Percentiles rank a stretch among this genome's conserved stretches.
Evolutionary conservation across 2,888 invertebrate species (phyloP).

Genomic region (Protonemura montana): DNA sequence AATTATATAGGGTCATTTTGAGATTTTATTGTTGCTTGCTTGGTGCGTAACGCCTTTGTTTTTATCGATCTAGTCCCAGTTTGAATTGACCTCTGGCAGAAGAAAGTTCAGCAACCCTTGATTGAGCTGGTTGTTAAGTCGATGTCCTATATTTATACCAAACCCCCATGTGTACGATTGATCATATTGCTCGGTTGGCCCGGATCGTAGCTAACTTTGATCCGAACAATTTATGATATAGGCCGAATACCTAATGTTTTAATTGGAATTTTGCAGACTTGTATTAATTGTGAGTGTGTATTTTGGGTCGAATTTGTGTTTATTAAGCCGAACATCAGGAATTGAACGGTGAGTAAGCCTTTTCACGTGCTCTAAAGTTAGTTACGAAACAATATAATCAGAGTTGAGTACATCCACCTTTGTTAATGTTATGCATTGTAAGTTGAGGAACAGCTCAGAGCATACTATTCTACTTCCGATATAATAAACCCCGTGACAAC

Average conservation of each 20-base stretch:
- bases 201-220: neutral
- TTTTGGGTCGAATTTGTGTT: neutral
- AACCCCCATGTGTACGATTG: neutral
- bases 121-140: neutral
- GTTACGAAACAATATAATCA: neutral
- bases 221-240: neutral
- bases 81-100: neutral
- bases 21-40: neutral
- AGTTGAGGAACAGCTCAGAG: neutral
- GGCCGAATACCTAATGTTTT: neutral
- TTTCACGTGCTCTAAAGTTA: neutral
- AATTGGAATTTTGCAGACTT: neutral
- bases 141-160: neutral
- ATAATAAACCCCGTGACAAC: conserved; percentile 3
- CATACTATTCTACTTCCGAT: neutral
- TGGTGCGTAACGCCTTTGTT: neutral
- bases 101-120: neutral
- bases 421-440: neutral
- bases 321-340: neutral
- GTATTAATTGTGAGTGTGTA: neutral
- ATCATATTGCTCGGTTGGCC: neutral
- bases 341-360: neutral
- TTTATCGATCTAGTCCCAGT: neutral
- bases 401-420: neutral
- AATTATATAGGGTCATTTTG: neutral